Evolutionary conservation across 2,113 vertebrate species (phyloP), one percentile per base, ranked within the genome.

Genomic region (Leiothrix lutea): DNA sequence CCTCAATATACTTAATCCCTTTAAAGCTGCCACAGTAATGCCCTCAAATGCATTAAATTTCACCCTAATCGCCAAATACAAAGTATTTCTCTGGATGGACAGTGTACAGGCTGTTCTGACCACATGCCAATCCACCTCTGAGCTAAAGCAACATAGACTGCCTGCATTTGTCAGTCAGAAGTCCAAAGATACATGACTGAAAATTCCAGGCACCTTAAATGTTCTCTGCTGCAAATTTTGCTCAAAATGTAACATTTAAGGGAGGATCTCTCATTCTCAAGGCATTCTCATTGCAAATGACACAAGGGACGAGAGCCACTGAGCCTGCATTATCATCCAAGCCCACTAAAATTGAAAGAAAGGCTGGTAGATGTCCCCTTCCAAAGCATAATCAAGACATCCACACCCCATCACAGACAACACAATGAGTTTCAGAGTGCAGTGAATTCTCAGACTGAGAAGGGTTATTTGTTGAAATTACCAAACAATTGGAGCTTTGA

Each of bases 41-140:
- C 83, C 92, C 94, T 77, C 91, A 95, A 96, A 95, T 48, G 86
- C 86, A 96, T 96, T 96, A 91, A 94, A 97, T 96, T 96, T 95
- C 71, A 90, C 73, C 82, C 84, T 92, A 93, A 94, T 90, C 26
- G 0, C 89, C 75, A 95, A 93, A 93, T 85, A 94, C 35, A n/a
- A 93, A 92, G 86, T 84, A 96, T 92, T 90, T 91, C 81, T 91
- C 64, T 23, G 35, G 79, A 85, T 73, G 91, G 93, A 80, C 91
- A 90, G 85, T 70, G 62, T 48, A 50, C 2, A 90, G 72, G 72
- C 65, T 94, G 70, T 72, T 87, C 85, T 77, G 94, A 90, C 87
- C 85, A 86, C 51, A 90, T 71, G 62, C 28, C 94, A 92, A 88
- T 33, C 92, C 67, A 86, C 21, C 80, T 74, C 48, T 8, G 33